A percentile compares a stretch with the other conserved stretches of the same genome.
These are phyloP conservation scores for Myzus persicae DNA, from an alignment of 1,140 invertebrate genomes.

Conservation along the genomic window DNA sequence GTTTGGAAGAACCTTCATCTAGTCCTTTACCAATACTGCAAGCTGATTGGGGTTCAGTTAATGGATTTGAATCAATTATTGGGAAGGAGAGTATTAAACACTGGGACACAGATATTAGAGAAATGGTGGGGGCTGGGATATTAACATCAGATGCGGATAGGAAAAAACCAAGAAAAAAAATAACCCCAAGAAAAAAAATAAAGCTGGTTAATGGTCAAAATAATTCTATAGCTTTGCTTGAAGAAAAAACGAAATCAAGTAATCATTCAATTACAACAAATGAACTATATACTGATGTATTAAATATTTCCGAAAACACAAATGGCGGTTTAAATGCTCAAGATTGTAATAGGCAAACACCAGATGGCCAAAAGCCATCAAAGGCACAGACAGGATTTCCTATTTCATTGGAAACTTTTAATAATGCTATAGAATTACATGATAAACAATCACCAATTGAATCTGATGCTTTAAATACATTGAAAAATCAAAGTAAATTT, in stretches of 20 bases:
- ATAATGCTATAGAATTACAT: neutral
- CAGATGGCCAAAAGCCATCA: neutral
- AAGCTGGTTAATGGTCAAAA: neutral
- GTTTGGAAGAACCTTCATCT: neutral
- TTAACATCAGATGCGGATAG: conserved; percentile 45
- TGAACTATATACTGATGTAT: neutral
- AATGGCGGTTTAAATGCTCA: neutral
- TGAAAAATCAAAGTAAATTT: neutral
- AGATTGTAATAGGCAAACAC: neutral
- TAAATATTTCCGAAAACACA: neutral
- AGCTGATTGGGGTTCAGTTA: conserved; percentile 44
- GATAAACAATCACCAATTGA: neutral
- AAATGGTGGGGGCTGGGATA: conserved; percentile 37
- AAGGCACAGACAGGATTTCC: neutral
- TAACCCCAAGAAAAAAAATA: conserved; percentile 21
- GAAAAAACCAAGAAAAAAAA: conserved; percentile 45
- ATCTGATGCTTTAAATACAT: neutral
- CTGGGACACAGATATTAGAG: conserved; percentile 50
- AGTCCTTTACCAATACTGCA: conserved; percentile 39
- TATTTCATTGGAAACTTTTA: neutral
- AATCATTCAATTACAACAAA: neutral
- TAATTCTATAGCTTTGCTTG: neutral
- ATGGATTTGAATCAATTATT: conserved; percentile 48
- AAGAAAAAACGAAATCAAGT: neutral
- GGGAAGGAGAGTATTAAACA: neutral